A percentile compares a stretch with the other conserved stretches of the same genome.
These are phyloP conservation scores for Menidia menidia DNA, from an alignment of 2,797 vertebrate genomes.

Conservation along the genomic window DNA sequence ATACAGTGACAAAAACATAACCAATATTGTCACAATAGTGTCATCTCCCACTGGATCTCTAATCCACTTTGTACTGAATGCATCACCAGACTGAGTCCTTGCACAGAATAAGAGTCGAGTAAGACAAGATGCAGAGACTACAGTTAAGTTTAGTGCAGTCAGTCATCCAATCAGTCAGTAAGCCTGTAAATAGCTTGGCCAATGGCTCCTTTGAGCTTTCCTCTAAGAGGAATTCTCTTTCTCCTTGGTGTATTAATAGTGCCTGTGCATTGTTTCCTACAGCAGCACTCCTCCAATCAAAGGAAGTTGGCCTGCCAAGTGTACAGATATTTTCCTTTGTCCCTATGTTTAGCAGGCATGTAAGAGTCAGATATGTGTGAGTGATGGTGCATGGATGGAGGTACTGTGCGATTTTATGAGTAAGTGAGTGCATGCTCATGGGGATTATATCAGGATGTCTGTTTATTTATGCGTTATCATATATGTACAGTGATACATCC, in stretches of 20 bases:
- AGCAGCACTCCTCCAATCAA: slow-evolving; percentile 80
- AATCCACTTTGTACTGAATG: slow-evolving; percentile 37
- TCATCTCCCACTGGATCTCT: slow-evolving; percentile 28
- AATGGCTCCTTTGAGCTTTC: slow-evolving; percentile 82
- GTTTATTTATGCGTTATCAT: slow-evolving; percentile 68
- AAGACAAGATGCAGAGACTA: slow-evolving; percentile 73
- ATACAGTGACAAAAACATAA: slow-evolving; percentile 14
- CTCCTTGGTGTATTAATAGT: slow-evolving; percentile 83
- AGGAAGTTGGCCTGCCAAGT: slow-evolving; percentile 83
- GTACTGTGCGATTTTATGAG: slow-evolving; percentile 20
- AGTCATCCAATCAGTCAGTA: slow-evolving; percentile 76
- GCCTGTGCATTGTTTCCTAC: slow-evolving; percentile 82
- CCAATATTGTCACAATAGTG: slow-evolving; percentile 22
- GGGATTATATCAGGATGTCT: slow-evolving; percentile 68
- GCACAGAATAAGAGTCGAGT: slow-evolving; percentile 57
- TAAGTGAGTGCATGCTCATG: slow-evolving; percentile 45
- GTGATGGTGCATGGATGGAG: slow-evolving; percentile 36
- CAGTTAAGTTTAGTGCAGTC: slow-evolving; percentile 68
- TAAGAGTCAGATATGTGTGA: slow-evolving; percentile 68
- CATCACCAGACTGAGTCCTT: slow-evolving; percentile 61
- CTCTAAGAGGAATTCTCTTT: slow-evolving; percentile 82
- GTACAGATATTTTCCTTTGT: slow-evolving; percentile 86
- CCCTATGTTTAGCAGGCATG: slow-evolving; percentile 81
- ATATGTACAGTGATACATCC: slow-evolving; percentile 62
- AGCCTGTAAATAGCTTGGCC: slow-evolving; percentile 78